Percentiles rank a stretch among this genome's conserved stretches.
phyloP scores from a whole-genome alignment of 2,888 invertebrate species.

The Herminia tarsipennalis region DNA sequence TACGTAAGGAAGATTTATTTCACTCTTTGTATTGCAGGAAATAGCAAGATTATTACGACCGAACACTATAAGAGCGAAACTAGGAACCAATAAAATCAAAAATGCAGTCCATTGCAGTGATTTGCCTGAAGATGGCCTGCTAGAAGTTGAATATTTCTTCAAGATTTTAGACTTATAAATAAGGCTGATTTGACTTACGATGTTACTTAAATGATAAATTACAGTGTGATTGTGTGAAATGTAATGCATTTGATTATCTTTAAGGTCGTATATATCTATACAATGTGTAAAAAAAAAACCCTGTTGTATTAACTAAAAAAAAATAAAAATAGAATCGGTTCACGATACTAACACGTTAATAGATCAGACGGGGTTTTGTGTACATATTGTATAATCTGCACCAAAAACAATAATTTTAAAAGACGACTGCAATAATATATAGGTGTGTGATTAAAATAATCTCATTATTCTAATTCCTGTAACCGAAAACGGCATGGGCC shows the following conservation, averaged over 20 bases:
- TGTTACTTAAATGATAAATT: constrained; percentile 34
- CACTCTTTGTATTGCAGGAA: constrained; percentile 85
- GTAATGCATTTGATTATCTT: constrained; percentile 6
- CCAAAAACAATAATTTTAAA: no score
- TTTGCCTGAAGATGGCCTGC: constrained; percentile 92
- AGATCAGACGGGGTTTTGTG: no score
- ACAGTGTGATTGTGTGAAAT: constrained; percentile 19
- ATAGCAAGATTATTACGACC: constrained; percentile 94
- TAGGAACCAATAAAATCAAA: constrained; percentile 92
- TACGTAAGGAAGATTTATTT: neutral
- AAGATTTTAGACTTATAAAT: constrained; percentile 86
- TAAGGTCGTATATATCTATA: neutral
- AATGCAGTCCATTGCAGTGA: constrained; percentile 98
- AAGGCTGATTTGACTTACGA: constrained; percentile 38
- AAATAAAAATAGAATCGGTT: no score
- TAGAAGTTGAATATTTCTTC: constrained; percentile 94
- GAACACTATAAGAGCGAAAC: constrained; percentile 92
- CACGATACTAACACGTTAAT: no score
- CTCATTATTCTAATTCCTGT: no score
- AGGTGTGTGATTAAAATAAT: no score
- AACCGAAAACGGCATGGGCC: no score
- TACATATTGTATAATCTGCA: no score
- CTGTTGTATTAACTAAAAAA: no score
- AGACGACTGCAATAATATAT: no score
- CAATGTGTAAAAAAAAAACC: no score